Conservation (phyloP, 2,888 invertebrate genomes). For the Nematopogon swammerdamellus region DNA sequence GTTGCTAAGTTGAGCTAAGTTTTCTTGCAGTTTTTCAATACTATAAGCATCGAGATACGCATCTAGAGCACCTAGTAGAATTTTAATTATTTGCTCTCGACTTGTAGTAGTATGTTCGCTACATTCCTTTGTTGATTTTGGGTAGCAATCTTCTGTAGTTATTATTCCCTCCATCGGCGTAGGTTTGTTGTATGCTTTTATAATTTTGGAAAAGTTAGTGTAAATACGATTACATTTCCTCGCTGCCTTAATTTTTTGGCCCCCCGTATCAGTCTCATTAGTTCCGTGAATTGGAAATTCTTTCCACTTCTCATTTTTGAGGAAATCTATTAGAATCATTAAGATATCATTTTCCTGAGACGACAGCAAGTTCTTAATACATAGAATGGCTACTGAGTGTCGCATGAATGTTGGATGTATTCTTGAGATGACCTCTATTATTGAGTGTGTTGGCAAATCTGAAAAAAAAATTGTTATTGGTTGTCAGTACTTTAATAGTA, state of each 20-base stretch:
- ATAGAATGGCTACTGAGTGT: conserved; percentile 24
- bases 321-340: conserved; percentile 22
- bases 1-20: conserved; percentile 26
- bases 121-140: too few species aligned
- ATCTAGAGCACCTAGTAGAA: conserved; percentile 28
- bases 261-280: conserved; percentile 14
- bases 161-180: too few species aligned
- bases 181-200: not conserved
- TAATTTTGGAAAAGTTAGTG: not conserved
- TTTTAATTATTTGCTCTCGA: not conserved
- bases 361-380: conserved; percentile 21
- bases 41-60: conserved; percentile 36
- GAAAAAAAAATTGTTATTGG: conserved; percentile 22
- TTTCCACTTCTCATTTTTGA: conserved; percentile 23
- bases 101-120: not conserved
- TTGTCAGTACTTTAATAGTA: too few species aligned
- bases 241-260: conserved; percentile 12
- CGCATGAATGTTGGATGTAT: conserved; percentile 37
- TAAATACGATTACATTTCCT: not conserved
- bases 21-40: conserved; percentile 27
- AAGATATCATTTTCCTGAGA: conserved; percentile 24
- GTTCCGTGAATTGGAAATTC: conserved; percentile 15
- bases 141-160: too few species aligned
- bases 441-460: conserved; percentile 29
- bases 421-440: conserved; percentile 27